Evolutionary conservation across 2,113 vertebrate species (phyloP).

Genomic region (Mixornis gularis): DNA sequence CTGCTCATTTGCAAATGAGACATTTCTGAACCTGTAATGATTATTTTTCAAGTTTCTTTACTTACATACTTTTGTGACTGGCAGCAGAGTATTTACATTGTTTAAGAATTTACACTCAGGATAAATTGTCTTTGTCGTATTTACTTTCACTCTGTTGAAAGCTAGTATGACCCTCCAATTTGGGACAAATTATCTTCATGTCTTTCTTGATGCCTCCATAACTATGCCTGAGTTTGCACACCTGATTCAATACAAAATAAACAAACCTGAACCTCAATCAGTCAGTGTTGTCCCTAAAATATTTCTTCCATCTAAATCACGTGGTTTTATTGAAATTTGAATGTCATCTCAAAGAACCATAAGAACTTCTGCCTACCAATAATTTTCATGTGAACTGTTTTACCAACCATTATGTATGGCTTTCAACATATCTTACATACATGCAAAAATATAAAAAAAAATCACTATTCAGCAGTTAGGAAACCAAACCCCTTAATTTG

Average conservation of each 20-base stretch:
- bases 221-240: neutral
- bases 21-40: neutral
- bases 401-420: neutral
- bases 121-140: neutral
- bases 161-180: neutral
- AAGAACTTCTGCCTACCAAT: neutral
- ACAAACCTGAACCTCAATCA: neutral
- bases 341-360: neutral
- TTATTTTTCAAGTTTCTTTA: neutral
- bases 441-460: neutral
- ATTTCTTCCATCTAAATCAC: neutral
- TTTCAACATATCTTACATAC: neutral
- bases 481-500: neutral
- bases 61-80: neutral
- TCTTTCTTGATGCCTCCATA: neutral
- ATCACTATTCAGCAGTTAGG: neutral
- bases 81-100: neutral
- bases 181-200: neutral
- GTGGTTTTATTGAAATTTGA: neutral
- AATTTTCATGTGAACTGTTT: neutral
- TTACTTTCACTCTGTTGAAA: neutral
- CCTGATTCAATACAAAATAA: neutral
- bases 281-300: neutral
- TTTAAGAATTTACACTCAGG: neutral
- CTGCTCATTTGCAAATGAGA: neutral